These are phyloP conservation scores for Abscondita cerata DNA, from an alignment of 2,888 invertebrate species.

Conservation along the genomic window DNA sequence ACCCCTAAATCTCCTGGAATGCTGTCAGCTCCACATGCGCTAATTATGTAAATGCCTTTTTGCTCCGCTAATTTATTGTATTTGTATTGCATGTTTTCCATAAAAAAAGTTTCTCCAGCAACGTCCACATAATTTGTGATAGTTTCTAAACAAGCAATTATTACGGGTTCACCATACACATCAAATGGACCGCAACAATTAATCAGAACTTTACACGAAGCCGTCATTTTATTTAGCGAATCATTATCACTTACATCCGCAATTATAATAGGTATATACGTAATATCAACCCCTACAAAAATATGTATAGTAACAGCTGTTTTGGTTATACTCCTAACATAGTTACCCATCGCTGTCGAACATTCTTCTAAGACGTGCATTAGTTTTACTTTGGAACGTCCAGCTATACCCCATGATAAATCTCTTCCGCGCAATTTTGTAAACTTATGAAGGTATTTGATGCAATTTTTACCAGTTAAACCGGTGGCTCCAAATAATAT, in stretches of 20 bases:
- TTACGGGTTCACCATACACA: conserved; percentile 88
- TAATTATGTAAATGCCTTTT: conserved; percentile 84
- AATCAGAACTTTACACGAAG: conserved; percentile 77
- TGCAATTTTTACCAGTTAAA: conserved; percentile 88
- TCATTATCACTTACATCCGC: conserved; percentile 80
- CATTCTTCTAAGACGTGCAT: conserved; percentile 49
- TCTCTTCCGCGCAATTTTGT: conserved; percentile 58
- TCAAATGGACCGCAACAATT: conserved; percentile 94
- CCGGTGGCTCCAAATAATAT: conserved; percentile 93
- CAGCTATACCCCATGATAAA: conserved; percentile 90
- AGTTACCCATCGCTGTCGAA: conserved; percentile 58
- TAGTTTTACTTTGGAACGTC: conserved; percentile 67
- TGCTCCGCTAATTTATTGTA: conserved; percentile 78
- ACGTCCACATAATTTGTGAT: conserved; percentile 91
- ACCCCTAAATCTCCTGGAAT: conserved; percentile 91
- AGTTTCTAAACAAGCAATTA: conserved; percentile 80
- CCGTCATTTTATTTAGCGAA: conserved; percentile 82
- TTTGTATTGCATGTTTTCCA: conserved; percentile 67
- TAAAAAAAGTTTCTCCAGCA: conserved; percentile 83
- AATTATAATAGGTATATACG: conserved; percentile 70
- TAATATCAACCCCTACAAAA: conserved; percentile 57
- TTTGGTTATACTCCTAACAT: not conserved
- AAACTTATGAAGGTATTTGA: conserved; percentile 66
- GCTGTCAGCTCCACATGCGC: conserved; percentile 93
- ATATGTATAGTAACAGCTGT: not conserved